Evolutionary conservation across 2,797 vertebrate genomes (phyloP), one percentile per base, ranked within the genome.

Genomic region (Peromyscus attwateri): DNA sequence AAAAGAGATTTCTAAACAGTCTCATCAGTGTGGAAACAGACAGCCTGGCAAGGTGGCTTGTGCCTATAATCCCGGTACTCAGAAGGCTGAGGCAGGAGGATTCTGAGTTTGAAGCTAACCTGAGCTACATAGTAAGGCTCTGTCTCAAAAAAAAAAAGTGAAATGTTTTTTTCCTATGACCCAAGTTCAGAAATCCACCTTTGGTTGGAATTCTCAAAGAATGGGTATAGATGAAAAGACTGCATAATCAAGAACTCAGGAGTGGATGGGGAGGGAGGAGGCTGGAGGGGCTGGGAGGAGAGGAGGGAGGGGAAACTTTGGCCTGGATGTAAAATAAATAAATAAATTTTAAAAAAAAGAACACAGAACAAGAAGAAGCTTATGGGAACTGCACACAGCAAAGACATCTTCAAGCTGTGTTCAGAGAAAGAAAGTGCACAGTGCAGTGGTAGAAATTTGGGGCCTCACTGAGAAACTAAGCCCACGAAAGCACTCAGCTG

Each of bases 221-320:
- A 8, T 1, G 1, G 0, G 6, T 57, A 12, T 8, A 21, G 25
- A 9, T 0, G 5, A 12, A 57, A 73, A 75, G 6, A 6, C 14
- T 12, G 0, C 0, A 0, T 10, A 8, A 7, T 11, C 12, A 31
- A n/a, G 40, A 52, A 34, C 34, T 17, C n/a, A 71, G n/a, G 3
- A 1, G 4, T 0, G 6, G 79, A n/a, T 17, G 66, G 16, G 34
- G 66, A 1, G 66, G 31, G 17, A 19, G 19, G 19, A 23, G n/a
- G 9, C 37, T 8, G 19, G 70, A 37, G 19, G 8, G n/a, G 3
- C 17, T 71, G 19, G 9, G n/a, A 11, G 70, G 8, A 21, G n/a
- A 21, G n/a, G 70, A 23, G 70, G 70, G 19, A 73, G 19, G 21
- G 21, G 21, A 25, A 73, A 73, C 37, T 40, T 73, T 21, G 17